Conservation (phyloP, 2,113 vertebrate genomes). For the Lophotis ruficrista region DNA sequence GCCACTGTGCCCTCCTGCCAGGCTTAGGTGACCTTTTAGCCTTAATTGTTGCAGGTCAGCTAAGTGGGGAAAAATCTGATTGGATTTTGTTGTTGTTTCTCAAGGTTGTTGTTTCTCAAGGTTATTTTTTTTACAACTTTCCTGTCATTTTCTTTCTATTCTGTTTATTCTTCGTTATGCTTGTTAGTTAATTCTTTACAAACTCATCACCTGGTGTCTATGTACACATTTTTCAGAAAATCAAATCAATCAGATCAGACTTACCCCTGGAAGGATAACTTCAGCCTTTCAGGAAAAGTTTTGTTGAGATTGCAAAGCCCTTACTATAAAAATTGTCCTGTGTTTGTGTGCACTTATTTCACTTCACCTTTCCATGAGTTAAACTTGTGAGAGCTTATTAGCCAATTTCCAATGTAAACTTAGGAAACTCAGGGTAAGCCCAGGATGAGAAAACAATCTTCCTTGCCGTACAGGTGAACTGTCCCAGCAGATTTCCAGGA, state of each 20-base stretch:
- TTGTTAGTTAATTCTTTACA: neutral
- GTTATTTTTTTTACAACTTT: neutral
- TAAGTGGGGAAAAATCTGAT: neutral
- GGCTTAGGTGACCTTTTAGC: neutral
- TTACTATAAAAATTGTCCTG: neutral
- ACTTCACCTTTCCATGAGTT: neutral
- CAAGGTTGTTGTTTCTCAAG: neutral
- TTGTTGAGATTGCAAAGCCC: neutral
- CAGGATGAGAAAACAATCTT: neutral
- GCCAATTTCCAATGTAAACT: neutral
- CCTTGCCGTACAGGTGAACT: neutral
- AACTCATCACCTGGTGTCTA: neutral
- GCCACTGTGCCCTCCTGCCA: fast-evolving
- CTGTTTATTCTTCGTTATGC: neutral
- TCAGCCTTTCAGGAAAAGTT: neutral
- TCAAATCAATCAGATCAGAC: neutral
- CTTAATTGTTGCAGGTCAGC: neutral
- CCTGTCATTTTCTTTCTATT: neutral
- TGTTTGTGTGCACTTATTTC: neutral
- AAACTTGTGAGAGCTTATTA: neutral
- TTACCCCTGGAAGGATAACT: neutral
- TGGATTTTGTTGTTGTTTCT: too few species aligned
- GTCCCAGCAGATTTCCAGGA: neutral
- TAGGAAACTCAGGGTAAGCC: neutral
- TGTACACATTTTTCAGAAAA: neutral